Base-by-base conservation (phyloP, 2,888 invertebrate genomes). In the Heteromurus nitidus region DNA sequence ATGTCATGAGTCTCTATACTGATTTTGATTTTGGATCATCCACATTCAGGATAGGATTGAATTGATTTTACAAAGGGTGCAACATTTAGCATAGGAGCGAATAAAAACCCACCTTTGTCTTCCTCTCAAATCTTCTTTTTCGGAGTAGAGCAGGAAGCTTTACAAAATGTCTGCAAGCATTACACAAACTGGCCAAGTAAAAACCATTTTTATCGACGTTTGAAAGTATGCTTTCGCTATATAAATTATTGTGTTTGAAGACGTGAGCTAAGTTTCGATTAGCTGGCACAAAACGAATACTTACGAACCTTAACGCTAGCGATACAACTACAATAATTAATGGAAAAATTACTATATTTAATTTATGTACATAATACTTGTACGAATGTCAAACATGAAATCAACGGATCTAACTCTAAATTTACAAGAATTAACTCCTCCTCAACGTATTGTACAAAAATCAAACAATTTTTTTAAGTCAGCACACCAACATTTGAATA, bases 301-400 rank as follows among this genome's bases (percentile, higher is more conserved):
- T 72, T 47, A 55, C 31, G 20, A 68, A 47, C 30, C 28, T 26
- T 53, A 68, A 30, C 31, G 20, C 3, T 64, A 68, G 18, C 31
- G 20, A 11, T 64, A 60, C 47, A 47, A 16, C 3, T 36, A 36
- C n/a, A 47, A 47, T 47, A 47, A 47, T 47, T 36, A 22, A 53
- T 53, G 3, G 22, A 22, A 22, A 22, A 53, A 5, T n/a, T 26
- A 24, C 3, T 62, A 42, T 30, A 16, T 68, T 28, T 53, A 64
- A 22, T 53, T 65, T 65, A 79, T 79, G 64, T 79, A 79, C 79
- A 79, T 79, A 79, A 79, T 79, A 79, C 79, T 79, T 79, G 70
- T 64, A 70, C 77, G 77, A 70, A 77, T 70, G 77, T 64, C 47
- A 47, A 47, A 47, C 47, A 36, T 36, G 47, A 47, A 24, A 55